Percentiles rank a stretch among this genome's conserved stretches.
Conservation (phyloP, 35 echinoderm and acorn worm genomes). For the Apostichopus californicus region DNA sequence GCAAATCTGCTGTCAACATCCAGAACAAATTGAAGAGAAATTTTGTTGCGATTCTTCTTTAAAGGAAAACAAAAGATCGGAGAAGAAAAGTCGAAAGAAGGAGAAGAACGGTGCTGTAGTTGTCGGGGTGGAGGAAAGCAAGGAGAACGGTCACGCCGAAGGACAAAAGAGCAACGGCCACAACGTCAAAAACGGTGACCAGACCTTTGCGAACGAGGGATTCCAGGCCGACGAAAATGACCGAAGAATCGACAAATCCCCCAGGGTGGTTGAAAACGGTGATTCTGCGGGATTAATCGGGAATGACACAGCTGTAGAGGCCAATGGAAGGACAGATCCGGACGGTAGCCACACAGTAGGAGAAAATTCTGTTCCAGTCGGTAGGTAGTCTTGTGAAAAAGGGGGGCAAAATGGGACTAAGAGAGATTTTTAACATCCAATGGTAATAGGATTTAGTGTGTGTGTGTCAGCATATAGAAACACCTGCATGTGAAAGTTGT, state of each 20-base stretch:
- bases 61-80: constrained; percentile 15
- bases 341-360: neutral
- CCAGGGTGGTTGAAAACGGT: neutral
- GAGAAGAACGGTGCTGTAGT: constrained; percentile 26
- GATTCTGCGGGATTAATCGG: neutral
- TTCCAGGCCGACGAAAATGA: constrained; percentile 12
- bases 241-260: neutral
- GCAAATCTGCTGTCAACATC: neutral
- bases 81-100: neutral
- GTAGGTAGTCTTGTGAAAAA: too few species aligned
- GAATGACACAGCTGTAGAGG: neutral
- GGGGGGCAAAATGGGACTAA: too few species aligned
- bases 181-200: neutral
- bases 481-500: too few species aligned
- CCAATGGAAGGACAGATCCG: neutral
- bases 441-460: too few species aligned
- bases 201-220: constrained; percentile 25
- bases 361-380: neutral
- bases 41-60: neutral
- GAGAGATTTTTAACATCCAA: too few species aligned
- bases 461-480: too few species aligned
- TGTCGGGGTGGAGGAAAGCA: neutral
- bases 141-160: neutral
- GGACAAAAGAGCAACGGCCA: neutral
- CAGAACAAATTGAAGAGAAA: neutral